Evolutionary conservation across 2,888 invertebrate species (phyloP), one percentile per base, ranked within the genome.

Genomic region (Nipponacmea schrenckii): DNA sequence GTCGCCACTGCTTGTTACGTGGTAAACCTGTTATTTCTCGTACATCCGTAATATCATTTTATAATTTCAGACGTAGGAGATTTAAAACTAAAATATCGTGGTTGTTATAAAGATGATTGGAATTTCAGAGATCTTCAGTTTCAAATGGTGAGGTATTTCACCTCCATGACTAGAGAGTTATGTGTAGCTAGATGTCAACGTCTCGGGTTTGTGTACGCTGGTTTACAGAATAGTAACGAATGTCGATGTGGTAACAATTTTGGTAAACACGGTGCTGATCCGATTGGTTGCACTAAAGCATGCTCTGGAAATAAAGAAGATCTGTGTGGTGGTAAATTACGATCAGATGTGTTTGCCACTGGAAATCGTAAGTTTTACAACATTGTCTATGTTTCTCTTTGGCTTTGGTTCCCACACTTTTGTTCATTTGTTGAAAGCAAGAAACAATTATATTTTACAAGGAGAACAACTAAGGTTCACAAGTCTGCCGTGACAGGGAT

Each of bases 201-300:
- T 7, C 56, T 46, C 4, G 98, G 98, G 72, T 97, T 94, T 90
- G 92, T 94, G 17, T 97, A 93, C 91, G 96, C 97, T 45, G 90
- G 89, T 73, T 70, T 82, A 20, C 84, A 87, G 76, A 84, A 80
- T 71, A 95, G 95, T 65, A 92, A 93, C 31, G 97, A 98, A 90
- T 98, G 98, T 90, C 97, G 97, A 90, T 98, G 98, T 91, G 98
- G 97, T 68, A 93, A 94, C 82, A 62, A 63, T 24, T 80, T 76
- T 77, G 81, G 82, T 39, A 74, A 71, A 68, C 71, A 79, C 71
- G 80, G 81, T 50, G 39, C 17, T 15, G 62, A 50, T 10, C 39
- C 56, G 4, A 17, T 26, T 15, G 62, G 20, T 10, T 70, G 70
- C 45, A 56, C 44, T 17, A 70, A 50, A 17, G 2, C 50, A 12